Evolutionary conservation across 2,888 invertebrate species (phyloP), one percentile per base, ranked within the genome.

Genomic region (Leptura quadrifasciata): DNA sequence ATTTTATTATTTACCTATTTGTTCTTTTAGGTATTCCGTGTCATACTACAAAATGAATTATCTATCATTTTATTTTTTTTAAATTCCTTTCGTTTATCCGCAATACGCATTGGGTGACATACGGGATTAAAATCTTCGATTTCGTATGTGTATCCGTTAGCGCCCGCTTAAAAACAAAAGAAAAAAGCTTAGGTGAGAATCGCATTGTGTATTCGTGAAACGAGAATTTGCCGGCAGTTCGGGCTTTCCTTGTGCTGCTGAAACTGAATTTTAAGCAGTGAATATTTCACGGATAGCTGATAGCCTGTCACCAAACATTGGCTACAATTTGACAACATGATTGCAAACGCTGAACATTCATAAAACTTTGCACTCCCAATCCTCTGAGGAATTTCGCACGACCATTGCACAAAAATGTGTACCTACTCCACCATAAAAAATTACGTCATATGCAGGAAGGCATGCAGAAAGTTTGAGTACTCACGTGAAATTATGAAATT

Each of bases 261-360:
- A 84, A 84, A 83, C 85, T 86, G 86, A 86, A 86, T 86, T 86
- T 86, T 85, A 86, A 86, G 80, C 84, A 85, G 86, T 83, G 84
- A 84, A 86, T 86, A 86, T 86, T 84, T 86, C 85, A 85, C 83
- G 72, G 82, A 82, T 82, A 81, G 83, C 84, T 83, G 84, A 85
- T 85, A 81, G 84, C 83, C 85, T 86, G 86, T 86, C 86, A 85
- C 81, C 83, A 76, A 81, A 81, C 84, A 84, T 84, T 84, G 84
- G 80, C 84, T 83, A 82, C 85, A 86, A 86, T 86, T 86, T 86
- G 86, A 86, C 86, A 86, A 86, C 85, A 86, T 86, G 86, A 86
- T 86, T 86, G 86, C 84, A 81, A 84, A 81, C 80, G 75, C 74
- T 74, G 78, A 78, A 80, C 83, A 78, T 85, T 80, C 81, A 84